Evolutionary conservation across 2,888 invertebrate genomes (phyloP), one percentile per base, ranked within the genome.

Genomic region (Amaurobius ferox): DNA sequence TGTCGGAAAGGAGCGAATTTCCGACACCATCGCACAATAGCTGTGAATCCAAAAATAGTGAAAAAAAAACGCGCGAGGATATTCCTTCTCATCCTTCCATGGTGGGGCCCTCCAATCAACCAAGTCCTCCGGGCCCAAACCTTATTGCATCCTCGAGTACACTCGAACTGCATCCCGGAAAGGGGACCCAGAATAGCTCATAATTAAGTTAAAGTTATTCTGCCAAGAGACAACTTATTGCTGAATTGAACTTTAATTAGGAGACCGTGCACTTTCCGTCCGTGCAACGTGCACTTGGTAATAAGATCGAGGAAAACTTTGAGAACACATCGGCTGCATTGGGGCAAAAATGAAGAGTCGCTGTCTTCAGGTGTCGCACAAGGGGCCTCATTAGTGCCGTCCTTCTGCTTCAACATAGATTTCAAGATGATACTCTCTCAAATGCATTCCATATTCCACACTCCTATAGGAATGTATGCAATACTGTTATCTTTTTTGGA

Each of bases 221-320:
- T 64, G 71, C 62, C 44, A 70, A 44, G 68, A 80, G 74, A 81
- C 61, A 44, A 64, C 70, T 83, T 83, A 83, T 83, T 83, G 76
- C 81, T 76, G 76, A 83, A 83, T 83, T 83, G 81, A 70, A 76
- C 76, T 83, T 83, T 83, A 83, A 83, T 83, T 83, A 83, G 64
- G 67, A 76, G 39, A 71, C 71, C 74, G 32, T 80, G 66, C 66
- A 48, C 72, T 77, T 68, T 70, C 44, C 26, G 39, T 76, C 71
- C 74, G 32, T 80, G 66, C 66, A 48, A 64, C 74, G 32, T 80
- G 66, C 66, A 48, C 72, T 55, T 55, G 23, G 55, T 55, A 55
- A 23, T 55, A 55, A 19, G 23, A 23, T 23, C 2, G 55, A 55
- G 55, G 23, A 55, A 55, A 11, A 23, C 55, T 55, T 55, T 55